Evolutionary conservation across 2,888 invertebrate species (phyloP), one percentile per base, ranked within the genome.

Genomic region (Iphiclides podalirius): DNA sequence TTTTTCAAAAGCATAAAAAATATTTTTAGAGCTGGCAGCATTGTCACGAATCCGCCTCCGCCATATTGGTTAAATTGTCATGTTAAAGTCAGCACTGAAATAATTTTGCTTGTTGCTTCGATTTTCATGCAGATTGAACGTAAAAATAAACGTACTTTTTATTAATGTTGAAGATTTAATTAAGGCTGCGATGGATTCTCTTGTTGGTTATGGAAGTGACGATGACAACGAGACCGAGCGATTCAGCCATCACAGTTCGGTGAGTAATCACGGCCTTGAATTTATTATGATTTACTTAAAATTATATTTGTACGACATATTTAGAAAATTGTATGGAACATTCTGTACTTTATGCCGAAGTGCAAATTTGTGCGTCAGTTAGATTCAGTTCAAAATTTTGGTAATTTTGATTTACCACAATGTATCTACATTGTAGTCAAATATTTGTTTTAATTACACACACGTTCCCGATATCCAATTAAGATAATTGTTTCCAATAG

Each of bases 141-240:
- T 31, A 11, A 11, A 31, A 11, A 4, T 31, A 11, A 11, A 31
- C 31, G 11, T 11, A n/a, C 2, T 8, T 39, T 15, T 31, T 35
- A 35, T 42, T 17, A 31, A n/a, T 31, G 8, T 11, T 11, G 31
- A 31, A 31, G 31, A 11, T 26, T 39, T 26, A 15, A 36, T 23
- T 4, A 14, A 47, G 6, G 11, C 4, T 43, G 48, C 33, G 51
- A 95, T 95, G 95, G 94, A 95, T 79, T 93, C 93, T 38, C 83
- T 95, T 52, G 91, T 93, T 54, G 93, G 92, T 70, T 95, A 95
- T 72, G 93, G 92, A 56, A 95, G 95, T 76, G 95, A 95, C 66
- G 95, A 94, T 64, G 94, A 94, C 54, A 91, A 90, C 64, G 93
- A 93, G 56, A 68, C 70, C 55, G 79, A 87, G 60, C 79, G 82